phyloP scores from a whole-genome alignment of 2,797 vertebrate genomes.

The Sardinella longiceps region DNA sequence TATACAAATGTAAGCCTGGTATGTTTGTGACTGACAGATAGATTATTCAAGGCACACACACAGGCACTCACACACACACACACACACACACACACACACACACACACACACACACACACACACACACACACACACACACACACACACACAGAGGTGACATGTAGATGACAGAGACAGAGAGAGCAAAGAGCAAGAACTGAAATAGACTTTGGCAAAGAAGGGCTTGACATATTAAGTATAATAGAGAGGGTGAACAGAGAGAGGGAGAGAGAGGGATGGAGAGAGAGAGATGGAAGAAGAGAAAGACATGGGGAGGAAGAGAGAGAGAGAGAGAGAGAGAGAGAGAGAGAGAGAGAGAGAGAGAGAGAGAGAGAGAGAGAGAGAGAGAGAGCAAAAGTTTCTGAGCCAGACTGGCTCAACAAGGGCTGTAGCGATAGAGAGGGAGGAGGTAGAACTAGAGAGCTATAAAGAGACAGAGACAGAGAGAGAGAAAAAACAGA shows the following conservation, averaged over 20 bases:
- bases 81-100: conserved; percentile 41
- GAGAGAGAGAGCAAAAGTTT: conserved; percentile 49
- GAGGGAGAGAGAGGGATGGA: conserved; percentile 40
- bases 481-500: conserved; percentile 60
- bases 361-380: conserved; percentile 42
- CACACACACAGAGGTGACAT: conserved; percentile 58
- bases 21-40: conserved; percentile 45
- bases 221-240: conserved; percentile 57
- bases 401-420: conserved; percentile 44
- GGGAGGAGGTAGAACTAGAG: conserved; percentile 33
- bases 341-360: conserved; percentile 23
- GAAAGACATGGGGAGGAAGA: conserved; percentile 41
- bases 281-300: conserved; percentile 29
- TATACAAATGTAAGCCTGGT: background rate
- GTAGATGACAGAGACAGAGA: conserved; percentile 71
- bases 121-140: conserved; percentile 33
- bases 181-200: conserved; percentile 61
- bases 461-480: conserved; percentile 55
- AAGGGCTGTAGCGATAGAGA: conserved; percentile 40
- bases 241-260: background rate
- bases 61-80: conserved; percentile 41
- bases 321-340: conserved; percentile 39
- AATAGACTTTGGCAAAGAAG: conserved; percentile 51
- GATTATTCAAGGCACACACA: conserved; percentile 46
- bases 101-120: conserved; percentile 38